These are phyloP conservation scores for Apodemia hepburni DNA, from an alignment of 2,888 invertebrate genomes.

Conservation along the genomic window DNA sequence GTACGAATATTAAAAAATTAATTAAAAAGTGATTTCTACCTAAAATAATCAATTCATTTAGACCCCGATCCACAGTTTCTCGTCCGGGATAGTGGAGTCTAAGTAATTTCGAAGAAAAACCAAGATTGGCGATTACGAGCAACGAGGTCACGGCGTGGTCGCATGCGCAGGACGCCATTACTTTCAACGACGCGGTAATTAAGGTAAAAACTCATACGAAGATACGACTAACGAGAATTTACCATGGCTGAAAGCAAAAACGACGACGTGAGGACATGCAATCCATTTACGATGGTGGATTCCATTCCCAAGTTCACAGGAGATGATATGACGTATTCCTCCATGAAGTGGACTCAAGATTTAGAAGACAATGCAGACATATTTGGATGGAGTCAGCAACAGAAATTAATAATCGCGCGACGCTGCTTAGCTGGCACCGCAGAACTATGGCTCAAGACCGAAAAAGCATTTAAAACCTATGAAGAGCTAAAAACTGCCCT, in stretches of 20 bases:
- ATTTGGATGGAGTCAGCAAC: conserved; percentile 28
- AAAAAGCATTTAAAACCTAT: conserved; percentile 29
- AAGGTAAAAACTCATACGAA: too few species aligned
- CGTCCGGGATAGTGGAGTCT: too few species aligned
- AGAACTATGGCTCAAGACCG: conserved; percentile 29
- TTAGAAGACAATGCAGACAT: conserved; percentile 35
- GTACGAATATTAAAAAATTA: too few species aligned
- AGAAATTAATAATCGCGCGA: conserved; percentile 32
- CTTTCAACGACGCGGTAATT: too few species aligned
- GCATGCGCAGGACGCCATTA: too few species aligned
- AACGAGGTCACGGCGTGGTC: too few species aligned
- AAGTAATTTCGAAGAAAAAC: too few species aligned
- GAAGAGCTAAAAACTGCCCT: conserved; percentile 28
- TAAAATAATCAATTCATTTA: too few species aligned
- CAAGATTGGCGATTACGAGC: too few species aligned
- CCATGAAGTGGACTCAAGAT: conserved; percentile 29
- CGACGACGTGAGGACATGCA: background rate
- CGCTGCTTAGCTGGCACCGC: conserved; percentile 23
- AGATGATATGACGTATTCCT: conserved; percentile 23
- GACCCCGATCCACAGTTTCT: too few species aligned
- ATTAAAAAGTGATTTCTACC: too few species aligned
- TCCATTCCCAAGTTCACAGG: conserved; percentile 17
- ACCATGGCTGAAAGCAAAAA: background rate
- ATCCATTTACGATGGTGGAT: too few species aligned
- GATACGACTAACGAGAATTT: background rate